Percentiles rank a stretch among this genome's conserved stretches.
phyloP scores from a whole-genome alignment of 2,113 vertebrate species.

The Numida meleagris region DNA sequence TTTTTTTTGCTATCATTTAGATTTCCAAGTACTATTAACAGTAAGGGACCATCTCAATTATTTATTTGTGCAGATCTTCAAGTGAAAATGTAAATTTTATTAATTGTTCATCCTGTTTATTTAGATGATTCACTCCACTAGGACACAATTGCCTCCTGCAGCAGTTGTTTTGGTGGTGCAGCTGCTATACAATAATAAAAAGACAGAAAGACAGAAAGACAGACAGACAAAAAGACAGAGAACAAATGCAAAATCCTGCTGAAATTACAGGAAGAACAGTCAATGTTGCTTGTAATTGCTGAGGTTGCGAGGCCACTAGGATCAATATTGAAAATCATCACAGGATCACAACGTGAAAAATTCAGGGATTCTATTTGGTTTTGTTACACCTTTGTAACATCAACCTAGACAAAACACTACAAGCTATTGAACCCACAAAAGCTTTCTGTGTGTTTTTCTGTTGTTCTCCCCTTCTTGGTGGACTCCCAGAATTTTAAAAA shows the following conservation, averaged over 20 bases:
- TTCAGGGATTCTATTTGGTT: background rate
- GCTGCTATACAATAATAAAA: background rate
- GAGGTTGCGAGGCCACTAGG: background rate
- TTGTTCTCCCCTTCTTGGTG: background rate
- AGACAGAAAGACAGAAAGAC: no score
- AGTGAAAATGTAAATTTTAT: background rate
- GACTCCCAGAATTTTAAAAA: background rate
- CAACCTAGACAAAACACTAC: background rate
- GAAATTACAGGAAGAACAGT: background rate
- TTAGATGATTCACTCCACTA: conserved; percentile 15
- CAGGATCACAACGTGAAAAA: background rate
- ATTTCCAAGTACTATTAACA: background rate
- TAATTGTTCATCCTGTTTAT: conserved; percentile 32
- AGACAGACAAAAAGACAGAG: background rate
- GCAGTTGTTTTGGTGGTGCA: conserved; percentile 24
- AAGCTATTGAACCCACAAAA: background rate
- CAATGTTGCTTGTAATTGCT: background rate
- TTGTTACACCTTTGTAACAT: background rate
- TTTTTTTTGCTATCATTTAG: background rate
- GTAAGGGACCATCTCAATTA: background rate
- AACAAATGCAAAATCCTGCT: background rate
- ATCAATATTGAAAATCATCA: background rate
- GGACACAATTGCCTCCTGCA: background rate
- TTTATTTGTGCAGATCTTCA: background rate
- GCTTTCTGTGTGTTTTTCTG: background rate